These are phyloP conservation scores for Zophobas morio DNA, from an alignment of 1,140 invertebrate species.

Conservation along the genomic window DNA sequence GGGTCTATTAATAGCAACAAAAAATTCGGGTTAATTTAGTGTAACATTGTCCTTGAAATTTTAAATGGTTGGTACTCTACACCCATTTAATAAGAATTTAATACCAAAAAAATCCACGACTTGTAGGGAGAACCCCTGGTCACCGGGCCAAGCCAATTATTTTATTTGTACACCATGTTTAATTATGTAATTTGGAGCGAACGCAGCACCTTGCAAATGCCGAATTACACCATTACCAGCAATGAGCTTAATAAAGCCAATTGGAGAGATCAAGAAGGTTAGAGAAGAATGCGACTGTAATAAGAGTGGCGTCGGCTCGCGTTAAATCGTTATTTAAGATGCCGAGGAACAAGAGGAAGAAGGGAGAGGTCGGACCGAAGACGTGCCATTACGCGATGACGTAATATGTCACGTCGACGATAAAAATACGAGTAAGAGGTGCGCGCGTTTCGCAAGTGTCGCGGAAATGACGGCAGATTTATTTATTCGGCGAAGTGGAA, in stretches of 20 bases:
- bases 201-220: conserved; percentile 50
- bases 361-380: conserved; percentile 29
- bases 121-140: background rate
- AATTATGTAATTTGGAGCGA: conserved; percentile 48
- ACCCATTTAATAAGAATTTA: too few species aligned
- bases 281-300: conserved; percentile 53
- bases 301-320: conserved; percentile 53
- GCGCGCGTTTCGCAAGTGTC: conserved; percentile 20
- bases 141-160: conserved; percentile 20
- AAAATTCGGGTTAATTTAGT: too few species aligned
- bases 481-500: too few species aligned
- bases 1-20: too few species aligned
- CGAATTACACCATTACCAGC: conserved; percentile 53
- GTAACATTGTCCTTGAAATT: too few species aligned
- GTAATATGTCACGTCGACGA: conserved; percentile 24
- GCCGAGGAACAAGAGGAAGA: conserved; percentile 34
- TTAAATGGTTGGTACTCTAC: too few species aligned
- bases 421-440: conserved; percentile 25
- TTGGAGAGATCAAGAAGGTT: conserved; percentile 56
- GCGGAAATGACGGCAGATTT: background rate
- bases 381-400: conserved; percentile 9
- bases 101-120: too few species aligned
- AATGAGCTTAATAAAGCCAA: conserved; percentile 56
- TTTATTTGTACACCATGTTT: conserved; percentile 13
- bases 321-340: conserved; percentile 52